Percentiles rank a stretch among this genome's conserved stretches.
Evolutionary conservation across 2,113 vertebrate genomes (phyloP).

Genomic region (Cheilinus undulatus): DNA sequence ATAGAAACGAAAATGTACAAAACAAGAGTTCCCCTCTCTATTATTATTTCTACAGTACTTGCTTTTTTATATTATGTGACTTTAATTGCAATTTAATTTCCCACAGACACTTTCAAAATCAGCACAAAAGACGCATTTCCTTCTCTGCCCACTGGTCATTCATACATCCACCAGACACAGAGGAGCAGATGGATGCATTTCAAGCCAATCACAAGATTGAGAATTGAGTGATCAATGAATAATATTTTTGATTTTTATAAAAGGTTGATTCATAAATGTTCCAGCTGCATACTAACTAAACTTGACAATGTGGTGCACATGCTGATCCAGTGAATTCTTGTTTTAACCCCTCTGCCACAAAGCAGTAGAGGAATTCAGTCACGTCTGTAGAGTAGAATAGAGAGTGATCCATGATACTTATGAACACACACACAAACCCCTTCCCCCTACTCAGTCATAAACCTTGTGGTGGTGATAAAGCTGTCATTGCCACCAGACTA

Average conservation of each 20-base stretch:
- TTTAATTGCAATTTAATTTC: neutral
- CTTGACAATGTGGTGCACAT: neutral
- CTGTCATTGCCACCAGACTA: conserved; percentile 61
- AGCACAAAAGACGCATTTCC: conserved; percentile 1
- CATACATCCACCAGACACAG: neutral
- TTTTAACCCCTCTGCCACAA: conserved; percentile 4
- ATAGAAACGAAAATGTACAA: neutral
- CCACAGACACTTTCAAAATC: neutral
- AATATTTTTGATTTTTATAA: too few species aligned
- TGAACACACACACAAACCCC: conserved; percentile 10
- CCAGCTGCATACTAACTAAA: neutral
- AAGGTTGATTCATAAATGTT: neutral
- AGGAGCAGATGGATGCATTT: neutral
- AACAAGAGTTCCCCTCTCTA: neutral
- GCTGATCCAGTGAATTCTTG: neutral
- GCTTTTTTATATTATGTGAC: neutral
- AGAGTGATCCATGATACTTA: conserved; percentile 20
- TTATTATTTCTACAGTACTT: too few species aligned
- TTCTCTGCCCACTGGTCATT: neutral
- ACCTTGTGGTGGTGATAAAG: conserved; percentile 63
- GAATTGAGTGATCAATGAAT: neutral
- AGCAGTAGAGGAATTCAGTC: conserved; percentile 23
- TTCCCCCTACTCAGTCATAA: conserved; percentile 45
- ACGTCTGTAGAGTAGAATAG: conserved; percentile 17
- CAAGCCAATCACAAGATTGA: neutral